Conservation (phyloP, 2,797 vertebrate genomes). For the Acanthurus lineatus region DNA sequence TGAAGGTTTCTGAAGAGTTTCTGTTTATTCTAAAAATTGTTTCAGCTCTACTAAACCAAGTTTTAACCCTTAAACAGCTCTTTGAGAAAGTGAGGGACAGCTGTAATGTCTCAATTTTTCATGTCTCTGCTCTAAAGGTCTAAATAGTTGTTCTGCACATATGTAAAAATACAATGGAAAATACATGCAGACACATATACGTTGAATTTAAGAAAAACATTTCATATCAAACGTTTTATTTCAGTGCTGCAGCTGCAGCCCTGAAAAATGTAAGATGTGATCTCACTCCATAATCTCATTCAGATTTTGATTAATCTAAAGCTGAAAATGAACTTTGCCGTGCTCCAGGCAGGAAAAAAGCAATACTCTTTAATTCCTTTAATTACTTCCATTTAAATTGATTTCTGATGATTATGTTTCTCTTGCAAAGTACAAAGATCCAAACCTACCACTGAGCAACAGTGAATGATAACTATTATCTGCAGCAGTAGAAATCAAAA, state of each 20-base stretch:
- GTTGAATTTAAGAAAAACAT: conserved; percentile 4
- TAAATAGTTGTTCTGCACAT: background rate
- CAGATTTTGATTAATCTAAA: background rate
- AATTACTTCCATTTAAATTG: background rate
- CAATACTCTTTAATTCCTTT: background rate
- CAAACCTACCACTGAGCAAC: background rate
- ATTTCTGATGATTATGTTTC: background rate
- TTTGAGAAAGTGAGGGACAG: background rate
- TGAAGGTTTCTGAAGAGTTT: background rate
- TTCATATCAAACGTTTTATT: background rate
- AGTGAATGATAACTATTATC: background rate
- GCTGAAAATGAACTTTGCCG: background rate
- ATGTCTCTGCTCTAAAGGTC: background rate
- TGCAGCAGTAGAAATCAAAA: conserved; percentile 6
- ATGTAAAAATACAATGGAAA: background rate
- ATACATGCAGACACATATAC: conserved; percentile 1
- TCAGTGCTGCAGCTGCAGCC: background rate
- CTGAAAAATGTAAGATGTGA: background rate
- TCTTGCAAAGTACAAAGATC: background rate
- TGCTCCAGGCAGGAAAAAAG: background rate
- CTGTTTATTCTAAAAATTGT: background rate
- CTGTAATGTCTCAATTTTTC: background rate
- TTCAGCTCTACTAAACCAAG: background rate
- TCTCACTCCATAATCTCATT: background rate
- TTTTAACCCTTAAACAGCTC: background rate